Base-by-base conservation (phyloP, 2,113 vertebrate genomes). In the Todiramphus chloris region DNA sequence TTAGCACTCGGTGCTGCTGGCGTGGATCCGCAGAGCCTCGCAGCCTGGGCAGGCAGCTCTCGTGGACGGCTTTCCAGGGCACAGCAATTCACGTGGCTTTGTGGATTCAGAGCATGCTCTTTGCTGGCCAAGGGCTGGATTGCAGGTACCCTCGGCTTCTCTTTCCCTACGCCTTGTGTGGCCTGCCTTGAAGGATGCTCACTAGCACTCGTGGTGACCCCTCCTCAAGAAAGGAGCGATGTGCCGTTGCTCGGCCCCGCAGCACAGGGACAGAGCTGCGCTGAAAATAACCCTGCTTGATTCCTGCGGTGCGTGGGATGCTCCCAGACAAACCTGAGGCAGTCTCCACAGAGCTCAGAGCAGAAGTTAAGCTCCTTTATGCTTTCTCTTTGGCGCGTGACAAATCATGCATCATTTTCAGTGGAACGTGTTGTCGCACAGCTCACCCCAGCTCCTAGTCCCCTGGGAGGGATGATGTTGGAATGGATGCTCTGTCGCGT, bases 91-190 rank as follows among this genome's bases (percentile, higher is more conserved):
- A 46, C 9, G 0, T 17, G 69, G 27, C n/a, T 59, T 18, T 43
- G 50, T 46, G 41, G 23, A 62, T 83, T 59, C 55, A 31, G 43
- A 87, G 77, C 41, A 15, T 85, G 59, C 1, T 2, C n/a, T 79
- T 77, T 51, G 55, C 16, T 83, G 67, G 28, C 27, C 3, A 2
- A 43, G 37, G 44, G 53, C 66, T 87, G 83, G 35, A 31, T 33
- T 51, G 44, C 78, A 79, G 74, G 66, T n/a, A 21, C 14, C 10
- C 1, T 6, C 43, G 44, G 39, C 58, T 78, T 69, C 9, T 67
- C 48, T 46, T 48, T 33, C 66, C 20, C 31, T 62, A 7, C 0
- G 1, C 25, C 0, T 0, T 37, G 23, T 0, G 0, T 24, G 6
- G 35, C 5, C 58, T 68, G 35, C 62, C 30, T 14, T 10, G 27